Conservation (phyloP, 2,113 vertebrate genomes). For the Mobula hypostoma region DNA sequence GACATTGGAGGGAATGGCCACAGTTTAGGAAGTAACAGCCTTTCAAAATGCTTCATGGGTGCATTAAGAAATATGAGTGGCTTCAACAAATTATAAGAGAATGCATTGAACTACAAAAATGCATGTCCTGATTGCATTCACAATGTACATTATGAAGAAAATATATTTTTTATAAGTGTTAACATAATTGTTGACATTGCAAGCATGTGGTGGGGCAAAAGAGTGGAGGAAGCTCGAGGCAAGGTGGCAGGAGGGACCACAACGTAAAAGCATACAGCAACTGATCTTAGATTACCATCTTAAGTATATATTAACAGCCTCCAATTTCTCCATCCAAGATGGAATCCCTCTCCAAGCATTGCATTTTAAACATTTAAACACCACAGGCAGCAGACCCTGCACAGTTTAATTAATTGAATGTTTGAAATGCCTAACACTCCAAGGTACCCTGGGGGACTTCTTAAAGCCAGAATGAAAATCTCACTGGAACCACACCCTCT, state of each 20-base stretch:
- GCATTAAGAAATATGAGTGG: too few relatives aligned
- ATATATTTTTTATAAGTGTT: too few relatives aligned
- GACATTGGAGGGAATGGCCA: too few relatives aligned
- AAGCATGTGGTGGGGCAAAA: too few relatives aligned
- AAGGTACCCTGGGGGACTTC: neutral
- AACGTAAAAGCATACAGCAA: neutral
- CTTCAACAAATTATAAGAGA: too few relatives aligned
- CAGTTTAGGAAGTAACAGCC: too few relatives aligned
- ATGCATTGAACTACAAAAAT: too few relatives aligned
- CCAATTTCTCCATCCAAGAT: neutral
- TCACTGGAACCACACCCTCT: neutral
- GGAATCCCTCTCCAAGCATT: neutral
- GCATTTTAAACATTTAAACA: slow-evolving; percentile 14
- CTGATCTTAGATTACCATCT: neutral
- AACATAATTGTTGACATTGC: too few relatives aligned
- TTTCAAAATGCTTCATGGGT: too few relatives aligned
- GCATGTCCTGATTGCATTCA: too few relatives aligned
- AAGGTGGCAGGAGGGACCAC: neutral
- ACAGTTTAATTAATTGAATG: slow-evolving; percentile 20
- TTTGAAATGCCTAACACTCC: neutral
- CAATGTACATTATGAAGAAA: too few relatives aligned
- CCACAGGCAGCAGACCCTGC: neutral
- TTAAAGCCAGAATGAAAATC: neutral
- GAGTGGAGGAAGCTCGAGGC: too few relatives aligned
- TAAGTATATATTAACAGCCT: neutral